A percentile compares a stretch with the other conserved stretches of the same genome.
phyloP scores from a whole-genome alignment of 2,888 invertebrate species.

The Melanotus villosus region DNA sequence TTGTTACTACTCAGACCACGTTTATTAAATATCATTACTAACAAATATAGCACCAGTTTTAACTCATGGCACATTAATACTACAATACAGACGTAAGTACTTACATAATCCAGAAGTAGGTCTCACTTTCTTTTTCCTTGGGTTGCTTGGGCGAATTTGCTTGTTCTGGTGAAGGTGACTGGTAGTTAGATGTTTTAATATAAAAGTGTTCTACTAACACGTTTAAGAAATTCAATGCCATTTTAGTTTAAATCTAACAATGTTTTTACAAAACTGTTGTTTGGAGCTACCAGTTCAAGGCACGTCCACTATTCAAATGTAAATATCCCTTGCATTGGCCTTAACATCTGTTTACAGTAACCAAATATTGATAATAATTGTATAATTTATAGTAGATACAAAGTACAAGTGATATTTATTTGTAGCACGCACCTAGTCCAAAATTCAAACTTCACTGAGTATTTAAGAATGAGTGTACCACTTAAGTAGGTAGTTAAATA shows the following conservation, averaged over 20 bases:
- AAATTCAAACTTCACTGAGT: not conserved
- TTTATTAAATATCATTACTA: not conserved
- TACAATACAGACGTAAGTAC: conserved; percentile 38
- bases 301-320: not conserved
- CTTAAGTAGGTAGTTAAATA: not conserved
- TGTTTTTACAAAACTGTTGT: not conserved
- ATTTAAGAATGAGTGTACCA: not conserved
- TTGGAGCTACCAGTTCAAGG: not conserved
- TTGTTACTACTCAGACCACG: too few species aligned
- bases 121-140: conserved; percentile 58
- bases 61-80: conserved; percentile 7
- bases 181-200: conserved; percentile 28
- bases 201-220: conserved; percentile 39
- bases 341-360: not conserved
- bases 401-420: conserved; percentile 16
- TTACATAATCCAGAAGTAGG: conserved; percentile 61
- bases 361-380: not conserved
- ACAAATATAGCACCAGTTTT: conserved; percentile 4
- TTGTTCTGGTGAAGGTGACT: conserved; percentile 28
- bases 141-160: conserved; percentile 35
- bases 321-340: not conserved
- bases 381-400: conserved; percentile 10
- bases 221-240: conserved; percentile 41
- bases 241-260: not conserved
- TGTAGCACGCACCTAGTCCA: not conserved